phyloP scores from a whole-genome alignment of 2,797 vertebrate species.

The Platyrinchus mystaceus region DNA sequence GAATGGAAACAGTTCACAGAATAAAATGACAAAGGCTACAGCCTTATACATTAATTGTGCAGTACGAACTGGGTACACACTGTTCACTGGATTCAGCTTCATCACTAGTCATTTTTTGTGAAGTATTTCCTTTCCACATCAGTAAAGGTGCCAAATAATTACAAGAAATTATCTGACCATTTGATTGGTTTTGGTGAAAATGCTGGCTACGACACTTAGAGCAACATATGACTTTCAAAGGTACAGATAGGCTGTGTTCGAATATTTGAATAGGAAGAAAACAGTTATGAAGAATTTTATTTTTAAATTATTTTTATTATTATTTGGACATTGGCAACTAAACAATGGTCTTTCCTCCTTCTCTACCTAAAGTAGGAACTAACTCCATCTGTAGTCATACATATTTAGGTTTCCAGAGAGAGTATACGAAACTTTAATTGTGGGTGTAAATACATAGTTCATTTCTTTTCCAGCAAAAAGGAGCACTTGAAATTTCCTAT shows the following conservation, averaged over 20 bases:
- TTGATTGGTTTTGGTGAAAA: not conserved
- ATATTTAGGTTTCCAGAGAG: not conserved
- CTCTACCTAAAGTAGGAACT: not conserved
- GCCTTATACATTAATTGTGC: not conserved
- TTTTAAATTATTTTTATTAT: not conserved
- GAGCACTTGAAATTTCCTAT: not conserved
- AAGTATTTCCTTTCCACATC: not conserved
- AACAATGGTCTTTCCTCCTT: not conserved
- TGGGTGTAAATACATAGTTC: not conserved
- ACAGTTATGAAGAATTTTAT: not conserved
- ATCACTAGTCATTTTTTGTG: not conserved
- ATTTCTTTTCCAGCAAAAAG: not conserved
- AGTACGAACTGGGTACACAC: not conserved
- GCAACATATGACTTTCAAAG: not conserved
- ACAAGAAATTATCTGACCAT: not conserved
- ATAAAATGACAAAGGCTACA: not conserved
- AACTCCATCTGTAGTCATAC: not conserved
- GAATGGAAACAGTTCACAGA: not conserved
- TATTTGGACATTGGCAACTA: not conserved
- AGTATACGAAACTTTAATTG: not conserved
- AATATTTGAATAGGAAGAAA: not conserved
- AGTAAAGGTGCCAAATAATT: not conserved
- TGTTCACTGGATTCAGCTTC: not conserved
- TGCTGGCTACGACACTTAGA: not conserved
- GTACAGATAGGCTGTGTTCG: accelerated